A percentile compares a stretch with the other conserved stretches of the same genome.
Evolutionary conservation across 2,888 invertebrate genomes (phyloP).

Genomic region (Sericinus montela): DNA sequence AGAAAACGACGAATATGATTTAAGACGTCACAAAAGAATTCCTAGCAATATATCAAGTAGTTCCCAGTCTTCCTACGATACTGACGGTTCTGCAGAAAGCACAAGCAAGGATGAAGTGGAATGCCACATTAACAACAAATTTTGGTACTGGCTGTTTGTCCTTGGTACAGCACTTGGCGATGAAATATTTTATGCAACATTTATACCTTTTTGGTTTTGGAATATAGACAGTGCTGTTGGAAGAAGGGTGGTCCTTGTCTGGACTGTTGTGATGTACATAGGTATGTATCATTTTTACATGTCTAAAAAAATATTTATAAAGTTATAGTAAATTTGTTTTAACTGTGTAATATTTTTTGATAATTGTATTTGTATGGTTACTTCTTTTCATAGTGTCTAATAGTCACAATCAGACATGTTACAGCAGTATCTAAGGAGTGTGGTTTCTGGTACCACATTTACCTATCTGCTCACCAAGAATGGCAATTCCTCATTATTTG

Average conservation of each 20-base stretch:
- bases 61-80: slow-evolving; percentile 60
- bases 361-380: too few species aligned
- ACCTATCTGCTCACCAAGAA: too few species aligned
- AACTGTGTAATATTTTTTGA: too few species aligned
- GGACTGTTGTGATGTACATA: slow-evolving; percentile 91
- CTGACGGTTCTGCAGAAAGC: slow-evolving; percentile 57
- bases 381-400: too few species aligned
- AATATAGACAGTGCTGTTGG: slow-evolving; percentile 94
- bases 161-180: slow-evolving; percentile 93
- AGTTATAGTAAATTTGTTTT: too few species aligned
- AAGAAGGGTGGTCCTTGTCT: slow-evolving; percentile 88
- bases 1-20: slow-evolving; percentile 41
- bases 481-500: too few species aligned
- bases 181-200: slow-evolving; percentile 93
- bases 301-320: too few species aligned
- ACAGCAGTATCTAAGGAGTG: too few species aligned
- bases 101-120: slow-evolving; percentile 51
- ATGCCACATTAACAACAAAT: slow-evolving; percentile 82
- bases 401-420: too few species aligned
- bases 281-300: slow-evolving; percentile 67
- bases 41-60: slow-evolving; percentile 63
- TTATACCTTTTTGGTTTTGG: slow-evolving; percentile 97
- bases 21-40: slow-evolving; percentile 55
- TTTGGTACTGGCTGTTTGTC: slow-evolving; percentile 91
- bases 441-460: too few species aligned